Base-by-base conservation (phyloP, 2,797 vertebrate genomes). In the Odontamblyopus lacepedii region DNA sequence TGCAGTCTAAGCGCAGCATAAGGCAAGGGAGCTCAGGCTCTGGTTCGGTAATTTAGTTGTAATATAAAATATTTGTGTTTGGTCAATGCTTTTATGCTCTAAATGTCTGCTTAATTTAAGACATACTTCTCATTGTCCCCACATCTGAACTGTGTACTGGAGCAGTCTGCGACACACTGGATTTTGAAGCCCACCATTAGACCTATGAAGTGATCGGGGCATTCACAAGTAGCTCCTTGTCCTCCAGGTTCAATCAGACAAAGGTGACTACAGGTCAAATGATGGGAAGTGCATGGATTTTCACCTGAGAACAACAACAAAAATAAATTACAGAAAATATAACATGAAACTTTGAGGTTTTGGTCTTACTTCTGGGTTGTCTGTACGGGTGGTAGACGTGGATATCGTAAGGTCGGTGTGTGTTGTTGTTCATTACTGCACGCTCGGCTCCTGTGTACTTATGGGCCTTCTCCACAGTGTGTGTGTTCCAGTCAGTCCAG, bases 401-500 rank as follows among this genome's bases (percentile, higher is more conserved):
- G 64, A 94, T 87, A 83, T 93, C 92, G 6, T 87, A 73, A 1
- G 92, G 91, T 4, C 88, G 88, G 69, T 94, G 92, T 0, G 92
- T 94, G 86, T 91, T 94, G 84, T 94, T 94, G 78, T 90, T 91
- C 92, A 94, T 93, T 73, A 88, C 9, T 1, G 77, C 67, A 23
- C 91, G 89, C 29, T 83, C 67, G 38, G 87, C 88, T 2, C 92
- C 92, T 0, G 89, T 93, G 80, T 91, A 93, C 70, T 94, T 94
- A 69, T 93, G 91, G 0, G 92, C 91, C 75, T 89, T 90, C 82
- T 93, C 92, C 57, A 94, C 85, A 23, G 87, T 83, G 79, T 93
- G 89, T 0, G 89, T 93, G 84, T 94, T 93, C 92, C 89, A 90
- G 83, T 94, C 92, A 0, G 92, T 93, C 92, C 92, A 94, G 89